Evolutionary conservation across 2,113 vertebrate species (phyloP).

Genomic region (Aplodontia rufa): DNA sequence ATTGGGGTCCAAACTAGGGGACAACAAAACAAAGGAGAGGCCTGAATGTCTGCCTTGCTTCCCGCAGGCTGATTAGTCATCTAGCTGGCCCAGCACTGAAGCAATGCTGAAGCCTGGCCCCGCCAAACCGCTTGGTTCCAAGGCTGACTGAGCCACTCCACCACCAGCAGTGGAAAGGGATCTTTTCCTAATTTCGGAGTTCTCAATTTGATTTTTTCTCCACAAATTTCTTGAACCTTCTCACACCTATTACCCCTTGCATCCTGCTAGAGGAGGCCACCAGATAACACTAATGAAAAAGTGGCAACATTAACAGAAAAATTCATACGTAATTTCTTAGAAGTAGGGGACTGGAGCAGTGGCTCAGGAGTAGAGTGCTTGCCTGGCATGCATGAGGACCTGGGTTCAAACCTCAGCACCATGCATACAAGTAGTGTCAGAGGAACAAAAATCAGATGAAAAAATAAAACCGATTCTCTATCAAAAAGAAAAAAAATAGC

Average conservation of each 20-base stretch:
- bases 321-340: slow-evolving; percentile 17
- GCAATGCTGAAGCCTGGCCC: not conserved
- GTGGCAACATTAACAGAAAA: not conserved
- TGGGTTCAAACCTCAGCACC: no score
- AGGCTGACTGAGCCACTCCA: not conserved
- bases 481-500: no score
- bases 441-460: no score
- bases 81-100: not conserved
- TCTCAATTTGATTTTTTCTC: slow-evolving; percentile 49
- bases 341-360: no score
- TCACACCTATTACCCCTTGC: not conserved
- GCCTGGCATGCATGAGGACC: no score
- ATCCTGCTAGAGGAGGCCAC: slow-evolving; percentile 8
- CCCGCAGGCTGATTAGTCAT: slow-evolving; percentile 25
- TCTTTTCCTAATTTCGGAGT: slow-evolving; percentile 8
- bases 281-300: slow-evolving; percentile 27
- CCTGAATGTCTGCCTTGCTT: slow-evolving; percentile 56
- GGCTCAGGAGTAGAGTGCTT: no score
- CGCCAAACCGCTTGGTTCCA: not conserved
- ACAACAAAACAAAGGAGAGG: slow-evolving; percentile 74
- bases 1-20: slow-evolving; percentile 95
- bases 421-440: no score
- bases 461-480: no score
- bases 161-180: not conserved
- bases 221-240: slow-evolving; percentile 17